phyloP scores from a whole-genome alignment of 2,797 vertebrate genomes.

The Lateolabrax maculatus region DNA sequence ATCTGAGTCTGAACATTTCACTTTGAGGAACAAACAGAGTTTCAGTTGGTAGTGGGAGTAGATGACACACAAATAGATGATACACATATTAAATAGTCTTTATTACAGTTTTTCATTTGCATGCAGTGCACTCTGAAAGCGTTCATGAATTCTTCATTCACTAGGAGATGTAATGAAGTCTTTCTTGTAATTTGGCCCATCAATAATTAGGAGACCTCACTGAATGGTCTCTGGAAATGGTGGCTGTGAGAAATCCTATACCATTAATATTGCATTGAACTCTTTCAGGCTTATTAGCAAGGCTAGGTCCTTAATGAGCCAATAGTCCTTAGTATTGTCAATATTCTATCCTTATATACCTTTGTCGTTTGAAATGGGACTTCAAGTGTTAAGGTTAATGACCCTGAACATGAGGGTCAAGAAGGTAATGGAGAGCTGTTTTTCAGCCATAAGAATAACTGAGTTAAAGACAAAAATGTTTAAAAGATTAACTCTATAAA shows the following conservation, averaged over 20 bases:
- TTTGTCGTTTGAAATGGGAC: constrained; percentile 58
- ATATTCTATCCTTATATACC: constrained; percentile 78
- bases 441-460: constrained; percentile 25
- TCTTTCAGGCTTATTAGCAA: constrained; percentile 79
- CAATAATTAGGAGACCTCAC: constrained; percentile 82
- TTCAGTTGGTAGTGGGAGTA: constrained; percentile 21
- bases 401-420: constrained; percentile 50
- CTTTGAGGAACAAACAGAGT: constrained; percentile 40
- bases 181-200: constrained; percentile 82
- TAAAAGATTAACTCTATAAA: constrained; percentile 13
- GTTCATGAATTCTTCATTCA: constrained; percentile 82
- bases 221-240: constrained; percentile 80
- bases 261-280: constrained; percentile 84
- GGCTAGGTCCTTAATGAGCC: constrained; percentile 75
- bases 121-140: constrained; percentile 58
- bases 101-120: constrained; percentile 70
- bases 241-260: constrained; percentile 74
- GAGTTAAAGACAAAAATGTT: constrained; percentile 19
- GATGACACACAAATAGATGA: constrained; percentile 51
- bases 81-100: constrained; percentile 51
- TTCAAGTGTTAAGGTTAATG: constrained; percentile 58
- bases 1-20: constrained; percentile 32
- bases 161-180: constrained; percentile 80
- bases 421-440: constrained; percentile 30
- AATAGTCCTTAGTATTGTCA: constrained; percentile 76